Evolutionary conservation across 2,113 vertebrate genomes (phyloP), one percentile per base, ranked within the genome.

Genomic region (Tragelaphus imberbis): DNA sequence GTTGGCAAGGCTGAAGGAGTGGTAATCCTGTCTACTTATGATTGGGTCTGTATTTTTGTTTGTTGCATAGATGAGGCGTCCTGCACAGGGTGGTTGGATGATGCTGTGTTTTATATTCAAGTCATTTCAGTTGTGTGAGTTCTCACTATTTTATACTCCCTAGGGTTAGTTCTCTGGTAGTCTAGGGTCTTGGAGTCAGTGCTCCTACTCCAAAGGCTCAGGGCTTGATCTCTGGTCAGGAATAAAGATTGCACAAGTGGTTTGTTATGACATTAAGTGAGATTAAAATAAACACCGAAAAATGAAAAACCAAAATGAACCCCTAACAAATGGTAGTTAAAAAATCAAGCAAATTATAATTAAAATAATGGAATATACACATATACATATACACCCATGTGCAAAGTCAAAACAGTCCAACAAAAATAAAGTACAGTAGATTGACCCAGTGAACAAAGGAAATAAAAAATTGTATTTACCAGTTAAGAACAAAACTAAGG

Each of bases 71-170:
- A 71, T 71, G 19, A 71, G n/a, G 68, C 68, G 12, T 40, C 68
- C n/a, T 71, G 68, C 19, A 71, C n/a, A 40, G 9, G 19, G 21
- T 40, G n/a, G 68, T 36, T 71, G n/a, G n/a, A 40, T 40, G 68
- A 40, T 71, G 68, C 68, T 71, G 19, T 2, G 11, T 40, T 71
- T 71, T 23, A 19, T 71, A 40, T 40, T 71, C n/a, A 71, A 0
- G n/a, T 71, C 19, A n/a, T 23, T 40, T 71, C 0, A 0, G n/a
- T 40, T 71, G 19, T 40, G 68, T 71, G 68, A 23, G n/a, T 71
- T 71, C 68, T 71, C 68, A 71, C 19, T 71, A 12, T 71, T 40
- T 71, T 2, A 71, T 71, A 40, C 68, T 40, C n/a, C n/a, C 68
- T 40, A 12, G 68, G 68, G n/a, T 36, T 71, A 71, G n/a, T 23